Percentiles rank a stretch among this genome's conserved stretches.
These are phyloP conservation scores for Leptinotarsa undecemlineata DNA, from an alignment of 1,140 invertebrate genomes.

Conservation along the genomic window DNA sequence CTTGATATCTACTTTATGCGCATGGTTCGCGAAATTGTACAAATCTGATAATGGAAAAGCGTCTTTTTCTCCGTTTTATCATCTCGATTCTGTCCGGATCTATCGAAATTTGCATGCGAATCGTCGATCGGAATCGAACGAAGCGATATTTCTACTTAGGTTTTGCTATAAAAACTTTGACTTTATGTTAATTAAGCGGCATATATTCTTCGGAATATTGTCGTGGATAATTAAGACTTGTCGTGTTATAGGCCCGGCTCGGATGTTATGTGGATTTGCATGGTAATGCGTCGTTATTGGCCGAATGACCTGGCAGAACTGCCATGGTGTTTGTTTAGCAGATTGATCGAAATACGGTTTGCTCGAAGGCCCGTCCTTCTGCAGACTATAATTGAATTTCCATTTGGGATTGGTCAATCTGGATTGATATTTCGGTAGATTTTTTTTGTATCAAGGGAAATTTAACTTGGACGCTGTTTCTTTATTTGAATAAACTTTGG, in stretches of 20 bases:
- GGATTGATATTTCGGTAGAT: too few species aligned
- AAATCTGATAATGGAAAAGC: slow-evolving; percentile 28
- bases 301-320: too few species aligned
- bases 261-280: slow-evolving; percentile 25
- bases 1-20: slow-evolving; percentile 28
- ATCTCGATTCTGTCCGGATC: slow-evolving; percentile 30
- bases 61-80: slow-evolving; percentile 27
- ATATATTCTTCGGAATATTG: slow-evolving; percentile 40
- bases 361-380: too few species aligned
- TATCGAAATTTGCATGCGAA: slow-evolving; percentile 42
- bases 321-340: too few species aligned
- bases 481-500: too few species aligned
- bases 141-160: slow-evolving; percentile 30
- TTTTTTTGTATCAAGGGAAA: too few species aligned
- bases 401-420: too few species aligned
- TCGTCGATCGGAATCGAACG: slow-evolving; percentile 24
- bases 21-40: slow-evolving; percentile 1
- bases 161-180: slow-evolving; percentile 39
- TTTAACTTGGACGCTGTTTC: too few species aligned
- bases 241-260: slow-evolving; percentile 7
- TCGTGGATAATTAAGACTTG: slow-evolving; percentile 42
- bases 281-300: slow-evolving; percentile 3
- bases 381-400: too few species aligned
- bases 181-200: slow-evolving; percentile 44
- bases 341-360: too few species aligned